Evolutionary conservation across 2,888 invertebrate genomes (phyloP), one percentile per base, ranked within the genome.

Genomic region (Sminthurides aquaticus): DNA sequence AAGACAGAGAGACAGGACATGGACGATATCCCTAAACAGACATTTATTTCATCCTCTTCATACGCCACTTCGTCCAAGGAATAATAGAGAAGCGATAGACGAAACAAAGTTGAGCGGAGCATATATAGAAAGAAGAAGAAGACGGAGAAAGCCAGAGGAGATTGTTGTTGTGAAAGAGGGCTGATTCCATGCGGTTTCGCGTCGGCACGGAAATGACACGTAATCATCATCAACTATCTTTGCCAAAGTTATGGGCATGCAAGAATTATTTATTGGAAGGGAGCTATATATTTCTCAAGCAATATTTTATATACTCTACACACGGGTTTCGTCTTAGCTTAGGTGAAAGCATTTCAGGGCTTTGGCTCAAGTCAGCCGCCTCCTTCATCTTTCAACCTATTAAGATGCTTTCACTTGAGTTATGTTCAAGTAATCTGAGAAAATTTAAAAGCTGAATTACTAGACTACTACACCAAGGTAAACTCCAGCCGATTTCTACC

Each of bases 181-280:
- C n/a, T n/a, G n/a, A n/a, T 15, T 34, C 15, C 8, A 34, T 34
- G 43, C 43, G 15, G 5, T 34, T 34, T 34, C 43, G 5, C 15
- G 8, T 34, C 43, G 49, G 26, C 52, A 20, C 61, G 54, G 54
- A 61, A 54, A 61, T 54, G 61, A 61, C 54, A 48, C 28, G 49
- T 59, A 34, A 59, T 59, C 59, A 59, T 34, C 24, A 43, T 15
- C 34, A 59, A 49, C 49, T 24, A 49, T 59, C 59, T 59, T 20
- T 22, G n/a, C 22, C 15, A 22, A 58, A 58, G 29, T 58, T 58
- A 59, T 34, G 49, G 24, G 48, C 49, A 49, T 48, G 29, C 49
- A 57, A 43, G 28, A 28, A 48, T 62, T 62, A 62, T 62, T 62
- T 62, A 62, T 62, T 48, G 43, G 43, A 5, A 34, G 15, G 43